These are phyloP conservation scores for Sminthurinus signatus DNA, from an alignment of 1,140 invertebrate species.

Conservation along the genomic window DNA sequence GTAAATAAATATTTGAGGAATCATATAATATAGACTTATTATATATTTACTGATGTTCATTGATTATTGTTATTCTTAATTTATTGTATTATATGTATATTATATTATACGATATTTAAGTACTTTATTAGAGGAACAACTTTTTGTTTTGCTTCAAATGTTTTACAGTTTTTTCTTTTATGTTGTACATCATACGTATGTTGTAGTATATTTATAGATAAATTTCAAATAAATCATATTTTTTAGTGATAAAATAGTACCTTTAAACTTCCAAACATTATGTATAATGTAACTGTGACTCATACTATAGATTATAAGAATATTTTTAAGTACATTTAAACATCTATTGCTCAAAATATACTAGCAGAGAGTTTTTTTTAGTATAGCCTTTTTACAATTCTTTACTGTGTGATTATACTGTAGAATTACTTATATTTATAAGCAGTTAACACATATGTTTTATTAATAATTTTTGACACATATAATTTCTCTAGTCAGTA, in stretches of 20 bases:
- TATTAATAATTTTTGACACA: background rate
- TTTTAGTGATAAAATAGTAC: too few relatives aligned
- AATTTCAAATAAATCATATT: background rate
- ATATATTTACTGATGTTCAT: background rate
- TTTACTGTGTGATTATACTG: background rate
- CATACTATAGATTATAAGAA: background rate
- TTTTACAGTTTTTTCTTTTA: background rate
- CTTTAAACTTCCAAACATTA: background rate
- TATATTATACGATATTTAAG: background rate
- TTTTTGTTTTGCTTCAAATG: background rate
- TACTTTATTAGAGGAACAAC: background rate
- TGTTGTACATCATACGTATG: background rate
- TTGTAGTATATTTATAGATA: background rate
- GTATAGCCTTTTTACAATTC: background rate
- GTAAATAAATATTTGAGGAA: background rate
- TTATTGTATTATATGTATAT: background rate
- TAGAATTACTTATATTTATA: background rate
- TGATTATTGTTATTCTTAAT: background rate
- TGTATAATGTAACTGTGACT: background rate
- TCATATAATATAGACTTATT: background rate
- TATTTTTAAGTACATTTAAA: background rate
- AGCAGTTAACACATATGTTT: background rate
- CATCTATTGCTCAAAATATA: background rate
- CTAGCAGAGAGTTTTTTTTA: background rate
- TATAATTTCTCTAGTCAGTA: background rate